Evolutionary conservation across 2,113 vertebrate genomes (phyloP), one percentile per base, ranked within the genome.

Genomic region (Hydrolagus affinis): DNA sequence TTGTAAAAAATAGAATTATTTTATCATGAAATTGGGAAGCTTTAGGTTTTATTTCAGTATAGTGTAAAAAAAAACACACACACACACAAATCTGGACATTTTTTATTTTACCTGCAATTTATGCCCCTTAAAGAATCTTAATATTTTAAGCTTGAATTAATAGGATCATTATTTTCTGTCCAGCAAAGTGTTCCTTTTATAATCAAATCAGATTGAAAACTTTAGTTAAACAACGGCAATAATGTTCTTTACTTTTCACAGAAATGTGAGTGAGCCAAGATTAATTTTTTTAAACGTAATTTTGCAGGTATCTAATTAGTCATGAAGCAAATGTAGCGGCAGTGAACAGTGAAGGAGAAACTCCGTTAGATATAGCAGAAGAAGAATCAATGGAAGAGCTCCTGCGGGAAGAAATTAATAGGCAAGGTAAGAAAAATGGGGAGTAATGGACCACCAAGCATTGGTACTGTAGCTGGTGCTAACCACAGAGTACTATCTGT

Each of bases 341-440:
- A 88, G 98, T 99, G 70, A 99, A 99, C 92, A 99, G 97, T 89
- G 98, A 99, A 92, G 97, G 97, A n/a, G 97, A 98, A 87, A 98
- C 97, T 7, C 97, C 97, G 70, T 92, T 99, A 92, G 97, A 99
- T 93, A 99, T 99, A 80, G 97, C 98, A 44, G 98, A 99, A 88
- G 98, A 99, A 86, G 97, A 98, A 87, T 94, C 97, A 85, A 98
- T 99, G 98, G 96, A 98, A 92, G 97, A 99, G 89, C 94, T 99
- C 70, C 95, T 99, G 92, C 95, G 98, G 90, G 98, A 99, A 88
- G 98, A 99, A 94, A 96, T 99, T 89, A 99, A 98, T 91, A 92
- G 94, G 86, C 97, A 98, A 97, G 98, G 98, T 99, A 93, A 91
- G 87, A 62, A 32, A 32, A 44, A 83, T 66, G 59, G n/a, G 17